Evolutionary conservation across 2,797 vertebrate species (phyloP).

Genomic region (Nannoperca obscura): DNA sequence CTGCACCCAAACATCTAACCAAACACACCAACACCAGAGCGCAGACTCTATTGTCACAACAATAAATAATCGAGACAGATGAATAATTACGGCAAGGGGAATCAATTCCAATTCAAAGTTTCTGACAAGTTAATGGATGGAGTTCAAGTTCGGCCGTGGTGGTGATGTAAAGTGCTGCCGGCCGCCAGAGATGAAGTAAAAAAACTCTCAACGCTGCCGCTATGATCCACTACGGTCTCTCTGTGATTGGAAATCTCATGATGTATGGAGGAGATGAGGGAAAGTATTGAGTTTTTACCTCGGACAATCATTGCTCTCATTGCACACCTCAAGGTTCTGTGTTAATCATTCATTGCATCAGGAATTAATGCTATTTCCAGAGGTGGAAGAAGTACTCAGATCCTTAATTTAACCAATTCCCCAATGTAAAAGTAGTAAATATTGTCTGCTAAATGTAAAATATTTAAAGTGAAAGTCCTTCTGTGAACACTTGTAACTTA

Average conservation of each 20-base stretch:
- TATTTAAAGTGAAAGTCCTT: background rate
- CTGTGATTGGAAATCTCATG: slow-evolving; percentile 65
- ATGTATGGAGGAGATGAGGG: slow-evolving; percentile 62
- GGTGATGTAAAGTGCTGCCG: slow-evolving; percentile 38
- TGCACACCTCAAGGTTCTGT: slow-evolving; percentile 45
- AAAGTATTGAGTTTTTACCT: slow-evolving; percentile 62
- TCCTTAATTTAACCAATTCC: background rate
- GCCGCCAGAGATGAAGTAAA: slow-evolving; percentile 40
- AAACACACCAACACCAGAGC: slow-evolving; percentile 12
- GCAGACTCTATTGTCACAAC: slow-evolving; percentile 16
- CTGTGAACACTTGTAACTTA: too few relatives aligned
- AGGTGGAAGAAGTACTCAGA: slow-evolving; percentile 3
- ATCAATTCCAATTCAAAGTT: slow-evolving; percentile 77
- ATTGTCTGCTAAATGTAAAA: background rate
- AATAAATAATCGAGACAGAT: slow-evolving; percentile 65
- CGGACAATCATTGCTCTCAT: slow-evolving; percentile 51
- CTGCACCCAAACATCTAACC: slow-evolving; percentile 30
- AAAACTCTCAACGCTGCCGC: slow-evolving; percentile 19
- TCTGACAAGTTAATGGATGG: slow-evolving; percentile 68
- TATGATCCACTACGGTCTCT: slow-evolving; percentile 30
- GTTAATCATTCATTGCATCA: slow-evolving; percentile 59
- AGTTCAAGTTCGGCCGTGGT: slow-evolving; percentile 19
- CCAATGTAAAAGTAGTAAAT: background rate
- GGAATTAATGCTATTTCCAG: slow-evolving; percentile 42
- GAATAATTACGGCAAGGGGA: slow-evolving; percentile 53